Percentiles rank a stretch among this genome's conserved stretches.
Conservation (phyloP, 1,140 invertebrate genomes). For the Drosophila albomicans region DNA sequence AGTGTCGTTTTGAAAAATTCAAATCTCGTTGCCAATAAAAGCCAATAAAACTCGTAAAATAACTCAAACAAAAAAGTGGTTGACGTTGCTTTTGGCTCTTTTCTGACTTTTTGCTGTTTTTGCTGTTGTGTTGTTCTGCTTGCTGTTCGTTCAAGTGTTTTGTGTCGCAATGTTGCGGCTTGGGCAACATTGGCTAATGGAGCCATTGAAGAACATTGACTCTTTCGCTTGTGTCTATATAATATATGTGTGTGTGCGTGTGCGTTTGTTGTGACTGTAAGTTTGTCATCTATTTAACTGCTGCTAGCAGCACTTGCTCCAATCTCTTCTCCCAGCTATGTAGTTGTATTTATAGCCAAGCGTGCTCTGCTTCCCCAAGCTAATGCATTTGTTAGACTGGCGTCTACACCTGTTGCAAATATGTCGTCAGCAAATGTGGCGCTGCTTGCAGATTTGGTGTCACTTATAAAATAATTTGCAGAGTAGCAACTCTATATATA, state of each 20-base stretch:
- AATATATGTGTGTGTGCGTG: not conserved
- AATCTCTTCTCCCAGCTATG: not conserved
- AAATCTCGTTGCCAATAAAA: conserved; percentile 85
- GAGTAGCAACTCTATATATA: conserved; percentile 4
- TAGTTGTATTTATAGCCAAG: conserved; percentile 59
- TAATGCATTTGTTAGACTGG: conserved; percentile 19
- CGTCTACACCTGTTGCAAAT: conserved; percentile 76
- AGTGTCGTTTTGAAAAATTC: conserved; percentile 83
- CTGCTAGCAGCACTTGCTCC: conserved; percentile 31
- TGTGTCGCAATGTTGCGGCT: conserved; percentile 76
- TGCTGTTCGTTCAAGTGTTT: conserved; percentile 68
- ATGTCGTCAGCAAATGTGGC: conserved; percentile 56
- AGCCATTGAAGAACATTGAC: conserved; percentile 39
- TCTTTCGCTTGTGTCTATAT: not conserved
- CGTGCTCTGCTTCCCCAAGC: conserved; percentile 20
- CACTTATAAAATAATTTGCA: conserved; percentile 3
- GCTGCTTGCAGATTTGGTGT: conserved; percentile 12
- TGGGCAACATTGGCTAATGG: conserved; percentile 51
- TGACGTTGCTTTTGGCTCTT: conserved; percentile 18
- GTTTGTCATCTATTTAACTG: conserved; percentile 38
- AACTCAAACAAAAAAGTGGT: conserved; percentile 69
- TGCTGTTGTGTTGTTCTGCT: not conserved
- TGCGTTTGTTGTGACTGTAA: conserved; percentile 10
- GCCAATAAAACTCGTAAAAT: conserved; percentile 84
- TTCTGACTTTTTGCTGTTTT: too few relatives aligned